Percentiles rank a stretch among this genome's conserved stretches.
Evolutionary conservation across 2,113 vertebrate species (phyloP).

Genomic region (Ammodytes marinus): DNA sequence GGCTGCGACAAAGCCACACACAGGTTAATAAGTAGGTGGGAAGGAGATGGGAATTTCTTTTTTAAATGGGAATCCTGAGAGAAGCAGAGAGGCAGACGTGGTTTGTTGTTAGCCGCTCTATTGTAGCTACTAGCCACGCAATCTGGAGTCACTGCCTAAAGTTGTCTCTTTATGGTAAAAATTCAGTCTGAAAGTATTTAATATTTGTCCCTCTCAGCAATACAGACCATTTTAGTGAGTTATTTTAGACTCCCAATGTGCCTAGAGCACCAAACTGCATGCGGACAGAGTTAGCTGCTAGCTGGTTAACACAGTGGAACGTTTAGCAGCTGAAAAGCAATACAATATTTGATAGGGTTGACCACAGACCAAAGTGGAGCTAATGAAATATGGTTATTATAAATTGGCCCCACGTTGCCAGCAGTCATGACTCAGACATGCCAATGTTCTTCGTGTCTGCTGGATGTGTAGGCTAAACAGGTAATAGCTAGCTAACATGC

Average conservation of each 20-base stretch:
- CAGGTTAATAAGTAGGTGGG: constrained; percentile 45
- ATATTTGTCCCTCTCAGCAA: neutral
- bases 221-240: neutral
- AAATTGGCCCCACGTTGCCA: no score
- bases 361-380: neutral
- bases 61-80: neutral
- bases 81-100: neutral
- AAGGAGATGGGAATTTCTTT: constrained; percentile 16
- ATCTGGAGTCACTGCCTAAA: neutral
- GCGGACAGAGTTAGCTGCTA: neutral
- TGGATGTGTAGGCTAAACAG: neutral
- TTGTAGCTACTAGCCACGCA: neutral
- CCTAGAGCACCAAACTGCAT: neutral
- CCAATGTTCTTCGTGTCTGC: neutral
- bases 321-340: neutral
- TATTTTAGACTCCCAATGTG: accelerated
- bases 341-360: neutral
- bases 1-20: constrained; percentile 49
- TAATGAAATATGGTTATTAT: neutral
- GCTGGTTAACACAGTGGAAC: no score
- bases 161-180: neutral
- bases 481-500: neutral
- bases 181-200: neutral
- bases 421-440: no score
- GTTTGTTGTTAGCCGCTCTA: neutral